phyloP scores from a whole-genome alignment of 2,797 vertebrate genomes.

The Petrocephalus schoutedeni region DNA sequence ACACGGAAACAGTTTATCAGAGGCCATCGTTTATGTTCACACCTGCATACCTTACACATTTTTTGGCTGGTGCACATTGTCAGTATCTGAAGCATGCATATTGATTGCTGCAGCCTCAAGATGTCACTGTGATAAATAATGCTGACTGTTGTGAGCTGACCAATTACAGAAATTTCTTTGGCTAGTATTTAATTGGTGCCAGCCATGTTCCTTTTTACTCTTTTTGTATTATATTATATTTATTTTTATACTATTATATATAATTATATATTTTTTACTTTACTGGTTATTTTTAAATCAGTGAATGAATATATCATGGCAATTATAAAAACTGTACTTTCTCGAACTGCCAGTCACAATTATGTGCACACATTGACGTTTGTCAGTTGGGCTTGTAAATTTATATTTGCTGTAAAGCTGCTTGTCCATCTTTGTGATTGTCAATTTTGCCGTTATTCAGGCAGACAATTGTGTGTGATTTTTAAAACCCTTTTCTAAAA shows the following conservation, averaged over 20 bases:
- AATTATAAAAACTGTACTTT: neutral
- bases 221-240: too few relatives aligned
- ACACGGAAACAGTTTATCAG: neutral
- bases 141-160: neutral
- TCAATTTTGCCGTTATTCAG: neutral
- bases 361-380: neutral
- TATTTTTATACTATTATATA: too few relatives aligned
- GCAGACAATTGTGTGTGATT: neutral
- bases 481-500: neutral
- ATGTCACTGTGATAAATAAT: neutral
- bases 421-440: neutral
- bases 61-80: neutral
- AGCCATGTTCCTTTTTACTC: neutral
- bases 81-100: neutral
- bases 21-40: neutral
- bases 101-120: neutral
- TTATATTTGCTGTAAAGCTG: neutral
- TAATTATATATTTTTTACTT: neutral
- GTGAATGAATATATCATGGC: neutral
- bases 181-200: neutral
- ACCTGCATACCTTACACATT: neutral
- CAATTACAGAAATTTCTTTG: neutral
- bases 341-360: neutral
- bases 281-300: neutral
- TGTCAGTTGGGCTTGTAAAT: neutral